Conservation (phyloP, 2,888 invertebrate species). For the Catotricha subobsoleta region DNA sequence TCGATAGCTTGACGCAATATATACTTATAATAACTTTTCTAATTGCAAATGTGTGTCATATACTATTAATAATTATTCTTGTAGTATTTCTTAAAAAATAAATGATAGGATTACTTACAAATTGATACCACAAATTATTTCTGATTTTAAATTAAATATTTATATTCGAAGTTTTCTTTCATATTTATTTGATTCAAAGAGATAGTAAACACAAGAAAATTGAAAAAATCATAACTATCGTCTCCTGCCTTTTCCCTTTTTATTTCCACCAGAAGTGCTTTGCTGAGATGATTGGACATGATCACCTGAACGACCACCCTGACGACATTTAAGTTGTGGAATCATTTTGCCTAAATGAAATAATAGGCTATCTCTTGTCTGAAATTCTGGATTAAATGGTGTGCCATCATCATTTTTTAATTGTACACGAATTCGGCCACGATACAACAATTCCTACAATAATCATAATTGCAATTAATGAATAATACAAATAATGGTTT, state of each 20-base stretch:
- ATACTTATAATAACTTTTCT: no score
- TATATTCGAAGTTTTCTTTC: no score
- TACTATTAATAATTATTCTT: no score
- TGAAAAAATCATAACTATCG: constrained; percentile 13
- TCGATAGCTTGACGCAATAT: no score
- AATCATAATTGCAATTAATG: not conserved
- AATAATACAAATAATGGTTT: not conserved
- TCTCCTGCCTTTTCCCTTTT: constrained; percentile 28
- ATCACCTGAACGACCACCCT: constrained; percentile 20
- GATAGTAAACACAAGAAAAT: no score
- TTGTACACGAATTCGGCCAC: constrained; percentile 85
- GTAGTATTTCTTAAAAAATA: no score
- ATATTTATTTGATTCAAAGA: no score
- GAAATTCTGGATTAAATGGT: constrained; percentile 48
- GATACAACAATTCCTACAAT: constrained; percentile 48
- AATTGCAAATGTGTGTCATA: no score
- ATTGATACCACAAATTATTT: no score
- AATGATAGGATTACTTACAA: no score
- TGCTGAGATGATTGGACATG: constrained; percentile 11
- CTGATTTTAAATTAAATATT: no score
- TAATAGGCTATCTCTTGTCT: constrained; percentile 61
- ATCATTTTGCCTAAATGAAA: constrained; percentile 64
- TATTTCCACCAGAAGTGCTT: constrained; percentile 17
- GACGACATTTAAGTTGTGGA: constrained; percentile 74
- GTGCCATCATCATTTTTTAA: constrained; percentile 78